These are phyloP conservation scores for Chionoecetes opilio DNA, from an alignment of 1,140 invertebrate genomes.

Conservation along the genomic window DNA sequence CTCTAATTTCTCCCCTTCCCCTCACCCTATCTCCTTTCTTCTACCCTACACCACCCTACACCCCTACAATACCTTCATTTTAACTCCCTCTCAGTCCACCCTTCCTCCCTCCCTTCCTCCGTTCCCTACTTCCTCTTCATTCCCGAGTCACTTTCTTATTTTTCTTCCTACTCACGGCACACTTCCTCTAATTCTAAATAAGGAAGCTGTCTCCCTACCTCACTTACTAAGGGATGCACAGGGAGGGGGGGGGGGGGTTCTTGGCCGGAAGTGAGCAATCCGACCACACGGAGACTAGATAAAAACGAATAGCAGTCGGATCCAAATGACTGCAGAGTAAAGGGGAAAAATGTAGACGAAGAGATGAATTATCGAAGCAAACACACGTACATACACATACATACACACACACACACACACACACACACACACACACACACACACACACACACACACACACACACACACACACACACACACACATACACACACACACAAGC, in stretches of 20 bases:
- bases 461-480: slow-evolving; percentile 54
- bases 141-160: slow-evolving; percentile 13
- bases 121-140: slow-evolving; percentile 12
- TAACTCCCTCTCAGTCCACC: not conserved
- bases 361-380: not conserved
- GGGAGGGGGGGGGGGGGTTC: not conserved
- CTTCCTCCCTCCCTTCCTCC: slow-evolving; percentile 44
- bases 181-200: slow-evolving; percentile 30
- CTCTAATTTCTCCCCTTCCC: slow-evolving; percentile 5
- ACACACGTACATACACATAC: not conserved
- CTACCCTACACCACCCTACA: not conserved
- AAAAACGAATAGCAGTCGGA: not conserved
- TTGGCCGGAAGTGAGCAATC: not conserved
- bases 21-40: not conserved
- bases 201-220: not conserved
- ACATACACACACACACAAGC: not conserved
- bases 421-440: slow-evolving; percentile 56
- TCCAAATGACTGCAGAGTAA: not conserved
- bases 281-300: slow-evolving; percentile 4
- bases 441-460: slow-evolving; percentile 56
- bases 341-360: slow-evolving; percentile 13
- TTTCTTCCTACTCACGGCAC: slow-evolving; percentile 27
- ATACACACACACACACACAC: slow-evolving; percentile 39
- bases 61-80: slow-evolving; percentile 15
- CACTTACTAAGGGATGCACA: not conserved